Evolutionary conservation across 2,113 vertebrate genomes (phyloP), one percentile per base, ranked within the genome.

Genomic region (Uria lomvia): DNA sequence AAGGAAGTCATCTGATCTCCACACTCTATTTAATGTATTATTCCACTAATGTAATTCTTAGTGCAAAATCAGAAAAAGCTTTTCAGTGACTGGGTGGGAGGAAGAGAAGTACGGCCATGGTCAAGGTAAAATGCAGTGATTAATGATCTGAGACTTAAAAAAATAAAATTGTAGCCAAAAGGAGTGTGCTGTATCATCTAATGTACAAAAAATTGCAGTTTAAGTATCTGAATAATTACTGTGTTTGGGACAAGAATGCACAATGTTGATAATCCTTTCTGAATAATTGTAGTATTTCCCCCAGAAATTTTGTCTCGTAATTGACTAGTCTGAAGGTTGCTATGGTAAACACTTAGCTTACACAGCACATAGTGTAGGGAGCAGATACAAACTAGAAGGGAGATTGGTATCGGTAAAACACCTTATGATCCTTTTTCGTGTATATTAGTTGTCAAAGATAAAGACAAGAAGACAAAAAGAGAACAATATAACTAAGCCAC

Each of bases 171-270:
- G 29, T 43, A 83, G 15, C 29, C 71, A 86, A 88, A 97, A 93
- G 68, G 47, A 59, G 5, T 32, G 21, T n/a, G 21, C 10, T 78
- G 15, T 55, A 60, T 65, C 59, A 73, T 80, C 86, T 94, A 97
- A 95, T 92, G 93, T 90, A 90, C 83, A 95, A 94, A 94, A 85
- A 42, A 89, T 93, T 97, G 72, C 65, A 83, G 74, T 95, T 98
- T 96, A 92, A 96, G 34, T 95, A 92, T 92, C 91, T 92, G 82
- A 96, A 95, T 91, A 97, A 98, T 97, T 97, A 81, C 68, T 89
- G 50, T 77, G 71, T 93, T 97, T 96, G 78, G 93, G 90, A 90
- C 59, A 94, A 96, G 82, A 94, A 93, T 79, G 78, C 13, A 32
- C 17, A 74, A 23, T 9, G 5, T 67, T 73, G 32, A 91, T 94